A percentile compares a stretch with the other conserved stretches of the same genome.
These are phyloP conservation scores for Labeo catla DNA, from an alignment of 2,113 vertebrate species.

Conservation along the genomic window DNA sequence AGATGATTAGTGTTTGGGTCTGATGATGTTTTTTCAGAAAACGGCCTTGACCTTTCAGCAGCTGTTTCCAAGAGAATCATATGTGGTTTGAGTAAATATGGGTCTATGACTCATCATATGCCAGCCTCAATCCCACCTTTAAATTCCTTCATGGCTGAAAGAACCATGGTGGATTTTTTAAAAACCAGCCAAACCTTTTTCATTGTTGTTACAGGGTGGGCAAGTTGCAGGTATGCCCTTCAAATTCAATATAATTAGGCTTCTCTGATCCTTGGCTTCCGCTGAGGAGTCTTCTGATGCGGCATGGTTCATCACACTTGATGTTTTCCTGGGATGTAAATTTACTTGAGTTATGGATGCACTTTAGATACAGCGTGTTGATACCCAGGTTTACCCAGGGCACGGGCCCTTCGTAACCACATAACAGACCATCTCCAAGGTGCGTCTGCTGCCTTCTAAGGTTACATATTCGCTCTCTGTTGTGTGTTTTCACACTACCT, in stretches of 20 bases:
- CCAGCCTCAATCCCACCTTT: neutral
- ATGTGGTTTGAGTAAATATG: conserved; percentile 18
- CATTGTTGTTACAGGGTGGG: neutral
- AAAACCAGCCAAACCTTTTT: neutral
- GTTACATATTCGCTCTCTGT: conserved; percentile 48
- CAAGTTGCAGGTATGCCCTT: neutral
- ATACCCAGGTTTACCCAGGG: neutral
- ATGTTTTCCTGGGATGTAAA: neutral
- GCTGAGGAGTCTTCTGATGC: neutral
- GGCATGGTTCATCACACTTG: neutral
- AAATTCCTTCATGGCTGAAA: neutral
- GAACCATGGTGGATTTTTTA: neutral
- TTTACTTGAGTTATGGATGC: conserved; percentile 1
- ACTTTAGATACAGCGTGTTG: neutral
- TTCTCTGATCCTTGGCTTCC: neutral
- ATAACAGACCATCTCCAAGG: conserved; percentile 49
- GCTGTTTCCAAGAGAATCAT: neutral
- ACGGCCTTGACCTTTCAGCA: conserved; percentile 15
- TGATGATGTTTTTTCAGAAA: conserved; percentile 19
- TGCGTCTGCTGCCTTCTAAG: conserved; percentile 66
- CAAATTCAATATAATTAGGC: neutral
- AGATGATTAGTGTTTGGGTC: conserved; percentile 23
- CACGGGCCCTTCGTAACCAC: conserved; percentile 44
- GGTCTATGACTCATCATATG: neutral
- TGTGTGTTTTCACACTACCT: conserved; percentile 47